These are phyloP conservation scores for Brachionus rotundiformis DNA, from an alignment of 1,140 invertebrate genomes.

Conservation along the genomic window DNA sequence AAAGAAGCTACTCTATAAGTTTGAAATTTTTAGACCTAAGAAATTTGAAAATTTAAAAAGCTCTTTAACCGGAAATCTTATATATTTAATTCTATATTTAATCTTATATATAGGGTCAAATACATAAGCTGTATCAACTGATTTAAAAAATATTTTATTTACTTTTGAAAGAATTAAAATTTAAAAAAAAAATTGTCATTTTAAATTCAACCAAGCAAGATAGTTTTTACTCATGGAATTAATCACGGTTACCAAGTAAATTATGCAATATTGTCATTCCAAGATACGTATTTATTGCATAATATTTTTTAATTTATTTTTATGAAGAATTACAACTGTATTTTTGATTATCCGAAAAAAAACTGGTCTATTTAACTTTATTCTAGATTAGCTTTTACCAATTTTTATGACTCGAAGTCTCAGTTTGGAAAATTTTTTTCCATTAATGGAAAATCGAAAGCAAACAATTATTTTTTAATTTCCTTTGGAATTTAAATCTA, in stretches of 20 bases:
- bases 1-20: too few relatives aligned
- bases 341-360: slow-evolving; percentile 8
- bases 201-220: neutral
- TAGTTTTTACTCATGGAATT: neutral
- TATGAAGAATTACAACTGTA: neutral
- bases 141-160: too few relatives aligned
- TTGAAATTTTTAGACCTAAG: too few relatives aligned
- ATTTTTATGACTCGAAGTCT: neutral
- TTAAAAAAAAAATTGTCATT: neutral
- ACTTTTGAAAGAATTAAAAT: neutral
- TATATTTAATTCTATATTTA: too few relatives aligned
- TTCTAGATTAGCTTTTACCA: neutral
- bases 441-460: neutral
- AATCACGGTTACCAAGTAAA: neutral
- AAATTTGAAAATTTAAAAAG: neutral
- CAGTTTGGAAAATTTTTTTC: neutral
- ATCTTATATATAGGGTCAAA: too few relatives aligned
- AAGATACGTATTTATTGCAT: neutral
- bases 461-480: neutral
- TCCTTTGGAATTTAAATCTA: neutral
- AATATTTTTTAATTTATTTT: neutral
- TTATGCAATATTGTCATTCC: slow-evolving; percentile 28
- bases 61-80: too few relatives aligned
- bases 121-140: too few relatives aligned
- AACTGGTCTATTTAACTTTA: neutral